Conservation (phyloP, 2,888 invertebrate genomes). For the Abscondita cerata region DNA sequence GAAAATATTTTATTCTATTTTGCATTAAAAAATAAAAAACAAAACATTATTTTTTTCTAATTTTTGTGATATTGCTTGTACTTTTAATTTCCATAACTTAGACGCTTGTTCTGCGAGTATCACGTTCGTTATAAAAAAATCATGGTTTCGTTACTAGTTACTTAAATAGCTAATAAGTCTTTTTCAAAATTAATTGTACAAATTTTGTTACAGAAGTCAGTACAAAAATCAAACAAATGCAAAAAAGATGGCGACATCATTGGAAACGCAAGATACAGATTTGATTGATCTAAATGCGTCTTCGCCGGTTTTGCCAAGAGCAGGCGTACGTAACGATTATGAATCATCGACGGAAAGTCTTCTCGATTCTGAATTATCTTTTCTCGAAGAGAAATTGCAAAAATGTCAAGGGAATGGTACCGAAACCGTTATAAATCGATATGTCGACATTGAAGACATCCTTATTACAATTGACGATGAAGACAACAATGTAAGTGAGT, state of each 20-base stretch:
- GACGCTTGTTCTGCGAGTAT: too few species aligned
- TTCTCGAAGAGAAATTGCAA: conserved; percentile 53
- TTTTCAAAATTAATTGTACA: too few species aligned
- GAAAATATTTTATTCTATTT: too few species aligned
- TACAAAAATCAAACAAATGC: conserved; percentile 19
- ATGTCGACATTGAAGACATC: conserved; percentile 55
- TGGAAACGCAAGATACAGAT: conserved; percentile 46
- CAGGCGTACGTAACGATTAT: conserved; percentile 23
- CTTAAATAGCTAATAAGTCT: too few species aligned
- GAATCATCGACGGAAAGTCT: conserved; percentile 48
- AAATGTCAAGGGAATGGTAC: conserved; percentile 37
- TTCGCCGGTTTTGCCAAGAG: conserved; percentile 49
- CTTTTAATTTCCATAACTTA: too few species aligned
- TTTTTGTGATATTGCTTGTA: too few species aligned
- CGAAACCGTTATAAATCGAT: conserved; percentile 21
- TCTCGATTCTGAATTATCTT: conserved; percentile 54
- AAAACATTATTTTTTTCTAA: too few species aligned
- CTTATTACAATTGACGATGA: conserved; percentile 52
- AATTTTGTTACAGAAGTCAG: conserved; percentile 11
- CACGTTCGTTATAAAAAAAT: too few species aligned
- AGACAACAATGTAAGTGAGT: conserved; percentile 23
- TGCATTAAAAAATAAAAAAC: too few species aligned
- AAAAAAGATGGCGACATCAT: conserved; percentile 38
- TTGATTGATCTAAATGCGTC: conserved; percentile 54
- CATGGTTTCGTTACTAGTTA: too few species aligned